phyloP scores from a whole-genome alignment of 2,797 vertebrate species.

The Gallirallus australis region DNA sequence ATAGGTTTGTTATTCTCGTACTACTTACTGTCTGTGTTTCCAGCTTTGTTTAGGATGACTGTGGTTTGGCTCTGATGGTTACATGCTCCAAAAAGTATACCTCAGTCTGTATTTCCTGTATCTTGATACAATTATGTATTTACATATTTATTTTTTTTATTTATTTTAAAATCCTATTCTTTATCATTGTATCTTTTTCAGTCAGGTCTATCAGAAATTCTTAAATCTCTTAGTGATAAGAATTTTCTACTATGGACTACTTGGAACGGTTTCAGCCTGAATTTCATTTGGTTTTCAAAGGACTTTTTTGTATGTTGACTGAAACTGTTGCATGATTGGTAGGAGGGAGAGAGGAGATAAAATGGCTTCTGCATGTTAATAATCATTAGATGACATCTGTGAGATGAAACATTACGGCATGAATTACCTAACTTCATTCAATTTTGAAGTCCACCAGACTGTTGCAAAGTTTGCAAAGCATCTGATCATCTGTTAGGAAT shows the following conservation, averaged over 20 bases:
- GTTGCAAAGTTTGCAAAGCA: constrained; percentile 12
- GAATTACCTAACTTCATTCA: background rate
- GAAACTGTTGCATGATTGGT: background rate
- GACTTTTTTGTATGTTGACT: background rate
- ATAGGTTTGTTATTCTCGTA: background rate
- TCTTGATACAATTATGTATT: background rate
- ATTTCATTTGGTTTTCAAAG: background rate
- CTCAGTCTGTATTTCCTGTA: background rate
- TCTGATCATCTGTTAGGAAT: constrained; percentile 5
- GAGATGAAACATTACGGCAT: background rate
- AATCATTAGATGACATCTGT: background rate
- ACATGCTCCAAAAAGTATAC: background rate
- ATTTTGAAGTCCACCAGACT: constrained; percentile 12
- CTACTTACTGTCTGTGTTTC: background rate
- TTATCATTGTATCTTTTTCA: background rate
- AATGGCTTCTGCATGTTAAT: background rate
- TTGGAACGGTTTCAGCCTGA: background rate
- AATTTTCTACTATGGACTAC: background rate
- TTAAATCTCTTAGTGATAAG: background rate
- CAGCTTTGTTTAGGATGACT: background rate
- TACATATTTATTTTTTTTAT: too few species aligned
- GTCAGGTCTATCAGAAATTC: background rate
- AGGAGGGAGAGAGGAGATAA: background rate
- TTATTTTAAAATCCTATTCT: background rate
- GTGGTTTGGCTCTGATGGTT: background rate